These are phyloP conservation scores for Anarhynchus alexandrinus DNA, from an alignment of 2,113 vertebrate species.

Conservation along the genomic window DNA sequence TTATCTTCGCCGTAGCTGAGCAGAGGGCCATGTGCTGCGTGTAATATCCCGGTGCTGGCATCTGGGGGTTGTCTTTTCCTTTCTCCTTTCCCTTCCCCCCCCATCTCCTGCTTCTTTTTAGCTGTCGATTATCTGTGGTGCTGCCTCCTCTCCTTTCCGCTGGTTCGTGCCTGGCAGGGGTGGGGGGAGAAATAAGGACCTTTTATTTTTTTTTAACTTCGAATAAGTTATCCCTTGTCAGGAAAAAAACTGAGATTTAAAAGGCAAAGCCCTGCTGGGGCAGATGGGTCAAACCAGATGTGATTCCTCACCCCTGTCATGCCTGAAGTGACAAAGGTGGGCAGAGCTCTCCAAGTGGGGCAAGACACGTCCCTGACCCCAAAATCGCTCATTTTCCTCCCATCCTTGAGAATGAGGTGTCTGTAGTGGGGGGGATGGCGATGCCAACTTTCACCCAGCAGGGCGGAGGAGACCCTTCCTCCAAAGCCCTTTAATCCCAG, in stretches of 20 bases:
- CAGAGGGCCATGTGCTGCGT: not conserved
- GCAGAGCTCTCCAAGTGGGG: not conserved
- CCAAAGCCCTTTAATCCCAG: not conserved
- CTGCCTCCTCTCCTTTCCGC: not conserved
- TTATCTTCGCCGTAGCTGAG: not conserved
- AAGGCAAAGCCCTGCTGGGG: not conserved
- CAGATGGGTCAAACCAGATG: not conserved
- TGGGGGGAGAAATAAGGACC: not conserved
- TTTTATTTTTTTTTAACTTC: not conserved
- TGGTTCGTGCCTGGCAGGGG: fast-evolving
- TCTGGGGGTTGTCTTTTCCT: not conserved
- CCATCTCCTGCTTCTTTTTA: not conserved
- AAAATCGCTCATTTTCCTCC: not conserved
- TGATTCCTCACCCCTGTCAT: not conserved
- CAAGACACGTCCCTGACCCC: not conserved
- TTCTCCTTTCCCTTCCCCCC: not conserved
- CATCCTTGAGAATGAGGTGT: not conserved
- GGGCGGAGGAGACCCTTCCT: not conserved
- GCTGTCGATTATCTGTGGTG: not conserved
- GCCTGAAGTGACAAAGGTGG: not conserved
- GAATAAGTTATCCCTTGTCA: not conserved
- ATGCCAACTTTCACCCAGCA: not conserved
- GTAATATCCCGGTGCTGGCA: not conserved
- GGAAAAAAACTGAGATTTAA: not conserved
- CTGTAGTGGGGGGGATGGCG: not conserved